Evolutionary conservation across 1,140 invertebrate species (phyloP).

Genomic region (Drosophila saltans): DNA sequence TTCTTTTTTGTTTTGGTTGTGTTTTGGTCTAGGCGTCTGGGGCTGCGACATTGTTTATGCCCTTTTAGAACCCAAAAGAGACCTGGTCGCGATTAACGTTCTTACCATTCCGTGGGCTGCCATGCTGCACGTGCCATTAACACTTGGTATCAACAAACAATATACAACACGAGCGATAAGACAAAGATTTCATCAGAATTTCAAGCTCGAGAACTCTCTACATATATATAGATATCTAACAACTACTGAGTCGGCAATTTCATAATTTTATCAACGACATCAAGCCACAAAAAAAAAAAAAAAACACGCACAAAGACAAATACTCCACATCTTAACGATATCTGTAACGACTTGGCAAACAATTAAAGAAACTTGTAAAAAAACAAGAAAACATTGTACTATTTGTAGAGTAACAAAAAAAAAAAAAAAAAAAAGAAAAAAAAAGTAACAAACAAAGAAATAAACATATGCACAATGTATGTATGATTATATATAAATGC

Average conservation of each 20-base stretch:
- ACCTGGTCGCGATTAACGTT: slow-evolving; percentile 1
- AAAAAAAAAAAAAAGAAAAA: slow-evolving; percentile 22
- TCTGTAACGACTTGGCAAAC: slow-evolving; percentile 69
- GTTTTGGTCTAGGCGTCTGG: slow-evolving; percentile 15
- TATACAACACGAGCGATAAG: slow-evolving; percentile 45
- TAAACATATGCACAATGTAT: slow-evolving; percentile 10
- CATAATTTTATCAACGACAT: slow-evolving; percentile 75
- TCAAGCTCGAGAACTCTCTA: slow-evolving; percentile 44
- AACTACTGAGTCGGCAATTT: slow-evolving; percentile 49
- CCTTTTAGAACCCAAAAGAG: slow-evolving; percentile 1
- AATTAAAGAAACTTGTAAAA: slow-evolving; percentile 59
- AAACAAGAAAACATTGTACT: slow-evolving; percentile 52
- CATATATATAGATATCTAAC: not conserved
- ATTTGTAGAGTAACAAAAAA: slow-evolving; percentile 69
- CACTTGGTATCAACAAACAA: slow-evolving; percentile 64
- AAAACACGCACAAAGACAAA: slow-evolving; percentile 66
- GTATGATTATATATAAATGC: not conserved
- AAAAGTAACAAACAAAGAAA: not conserved
- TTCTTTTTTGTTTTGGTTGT: too few relatives aligned
- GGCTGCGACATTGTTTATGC: slow-evolving; percentile 49
- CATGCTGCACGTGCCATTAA: slow-evolving; percentile 79
- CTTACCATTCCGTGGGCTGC: slow-evolving; percentile 29
- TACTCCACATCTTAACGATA: slow-evolving; percentile 55
- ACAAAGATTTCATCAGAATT: slow-evolving; percentile 71
- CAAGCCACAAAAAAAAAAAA: slow-evolving; percentile 56